A percentile compares a stretch with the other conserved stretches of the same genome.
Evolutionary conservation across 2,113 vertebrate genomes (phyloP).

Genomic region (Epinephelus moara): DNA sequence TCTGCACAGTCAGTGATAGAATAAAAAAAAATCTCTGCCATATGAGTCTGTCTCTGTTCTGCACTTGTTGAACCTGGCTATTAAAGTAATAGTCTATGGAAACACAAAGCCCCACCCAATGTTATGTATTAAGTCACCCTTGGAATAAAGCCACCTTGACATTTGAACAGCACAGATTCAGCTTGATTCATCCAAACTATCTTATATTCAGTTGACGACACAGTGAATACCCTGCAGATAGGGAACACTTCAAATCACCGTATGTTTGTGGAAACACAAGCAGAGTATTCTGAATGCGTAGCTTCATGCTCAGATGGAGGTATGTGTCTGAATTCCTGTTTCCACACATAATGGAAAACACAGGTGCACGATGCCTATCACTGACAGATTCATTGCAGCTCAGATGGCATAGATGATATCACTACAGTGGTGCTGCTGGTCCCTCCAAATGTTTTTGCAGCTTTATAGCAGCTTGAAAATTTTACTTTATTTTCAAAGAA

Average conservation of each 20-base stretch:
- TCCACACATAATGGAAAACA: slow-evolving; percentile 57
- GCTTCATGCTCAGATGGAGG: slow-evolving; percentile 16
- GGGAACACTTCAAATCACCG: slow-evolving; percentile 5
- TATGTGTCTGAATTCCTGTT: slow-evolving; percentile 47
- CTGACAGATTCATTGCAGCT: slow-evolving; percentile 36
- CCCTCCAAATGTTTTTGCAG: slow-evolving; percentile 11
- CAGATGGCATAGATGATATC: slow-evolving; percentile 15
- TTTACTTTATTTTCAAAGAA: not conserved
- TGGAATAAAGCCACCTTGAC: slow-evolving; percentile 38
- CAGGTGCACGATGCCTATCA: not conserved
- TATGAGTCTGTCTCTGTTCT: not conserved
- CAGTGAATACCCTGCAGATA: slow-evolving; percentile 22
- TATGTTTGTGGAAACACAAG: slow-evolving; percentile 17
- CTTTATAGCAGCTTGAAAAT: not conserved
- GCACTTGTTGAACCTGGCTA: not conserved
- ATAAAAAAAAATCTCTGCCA: not conserved
- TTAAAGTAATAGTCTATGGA: slow-evolving; percentile 17
- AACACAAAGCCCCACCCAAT: slow-evolving; percentile 22
- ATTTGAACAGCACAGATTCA: slow-evolving; percentile 9
- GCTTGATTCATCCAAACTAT: not conserved
- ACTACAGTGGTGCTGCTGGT: not conserved
- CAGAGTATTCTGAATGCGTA: slow-evolving; percentile 6
- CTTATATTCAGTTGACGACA: not conserved
- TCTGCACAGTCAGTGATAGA: not conserved
- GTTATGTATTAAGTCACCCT: slow-evolving; percentile 34